Evolutionary conservation across 2,888 invertebrate species (phyloP), one percentile per base, ranked within the genome.

Genomic region (Leptinotarsa haldemani): DNA sequence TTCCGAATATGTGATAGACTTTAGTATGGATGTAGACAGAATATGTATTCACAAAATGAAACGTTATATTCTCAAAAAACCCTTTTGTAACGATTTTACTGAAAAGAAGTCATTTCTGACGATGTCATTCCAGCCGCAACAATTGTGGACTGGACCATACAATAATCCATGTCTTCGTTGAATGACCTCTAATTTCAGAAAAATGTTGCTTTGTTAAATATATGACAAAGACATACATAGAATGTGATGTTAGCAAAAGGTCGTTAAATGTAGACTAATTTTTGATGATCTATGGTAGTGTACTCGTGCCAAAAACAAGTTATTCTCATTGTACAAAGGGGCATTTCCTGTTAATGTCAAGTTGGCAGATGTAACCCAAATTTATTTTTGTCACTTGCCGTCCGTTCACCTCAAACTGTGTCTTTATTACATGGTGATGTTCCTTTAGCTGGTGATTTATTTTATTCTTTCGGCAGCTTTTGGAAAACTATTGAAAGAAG

Each of bases 311-410:
- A 77, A 69, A 76, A 77, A 74, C 63, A 80, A 76, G 76, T 77
- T 79, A 77, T 75, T 76, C 72, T 58, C 69, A 66, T 75, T 74
- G 76, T 74, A 16, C 48, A 65, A 77, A 78, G n/a, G 74, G 76
- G 70, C 74, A 78, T 78, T 80, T 80, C 80, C 80, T 80, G 80
- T 78, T 69, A 74, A 71, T 77, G 79, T 74, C 74, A 69, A 70
- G 77, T 74, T 25, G 74, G 79, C 80, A 80, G 80, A 78, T 80
- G 80, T 79, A 73, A 77, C 76, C 78, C 78, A 79, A 79, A 75
- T 40, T 16, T 7, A 16, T 16, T 12, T 30, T 61, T 40, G 40
- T 61, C 40, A 61, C 40, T n/a, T 40, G 25, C 13, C 30, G 30
- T 40, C 13, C 16, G 40, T 61, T 30, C 25, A 58, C 15, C 13